phyloP scores from a whole-genome alignment of 2,888 invertebrate genomes.

The Hipparchia sbordonii region DNA sequence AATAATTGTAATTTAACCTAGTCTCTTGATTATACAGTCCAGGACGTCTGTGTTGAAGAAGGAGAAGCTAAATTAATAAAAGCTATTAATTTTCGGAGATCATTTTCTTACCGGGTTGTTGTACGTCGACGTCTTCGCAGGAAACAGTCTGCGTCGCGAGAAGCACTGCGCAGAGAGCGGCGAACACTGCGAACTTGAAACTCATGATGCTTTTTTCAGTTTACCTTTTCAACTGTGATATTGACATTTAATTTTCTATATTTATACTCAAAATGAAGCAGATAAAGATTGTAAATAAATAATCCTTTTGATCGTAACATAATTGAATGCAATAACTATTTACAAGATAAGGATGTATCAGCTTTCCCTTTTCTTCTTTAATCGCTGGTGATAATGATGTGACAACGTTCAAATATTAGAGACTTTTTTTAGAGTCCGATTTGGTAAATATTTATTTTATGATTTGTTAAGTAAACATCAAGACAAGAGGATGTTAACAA shows the following conservation, averaged over 20 bases:
- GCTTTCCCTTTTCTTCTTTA: neutral
- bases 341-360: neutral
- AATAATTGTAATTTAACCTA: no score
- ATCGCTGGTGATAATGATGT: neutral
- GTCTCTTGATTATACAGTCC: no score
- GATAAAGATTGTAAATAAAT: constrained; percentile 9
- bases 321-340: neutral
- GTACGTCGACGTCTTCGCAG: neutral
- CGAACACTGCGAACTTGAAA: constrained; percentile 12
- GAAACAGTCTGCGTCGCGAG: neutral
- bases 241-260: neutral
- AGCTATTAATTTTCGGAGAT: no score
- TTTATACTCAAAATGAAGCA: neutral
- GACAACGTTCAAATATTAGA: neutral
- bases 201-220: constrained; percentile 10
- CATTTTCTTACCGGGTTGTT: constrained; percentile 14
- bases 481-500: no score
- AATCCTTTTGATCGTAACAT: constrained; percentile 2
- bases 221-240: constrained; percentile 7
- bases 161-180: constrained; percentile 9
- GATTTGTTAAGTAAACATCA: no score
- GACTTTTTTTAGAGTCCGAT: neutral
- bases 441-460: neutral
- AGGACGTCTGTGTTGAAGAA: neutral
- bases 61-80: neutral